phyloP scores from a whole-genome alignment of 64 coral and sea anemone genomes.

The Pocillopora verrucosa region DNA sequence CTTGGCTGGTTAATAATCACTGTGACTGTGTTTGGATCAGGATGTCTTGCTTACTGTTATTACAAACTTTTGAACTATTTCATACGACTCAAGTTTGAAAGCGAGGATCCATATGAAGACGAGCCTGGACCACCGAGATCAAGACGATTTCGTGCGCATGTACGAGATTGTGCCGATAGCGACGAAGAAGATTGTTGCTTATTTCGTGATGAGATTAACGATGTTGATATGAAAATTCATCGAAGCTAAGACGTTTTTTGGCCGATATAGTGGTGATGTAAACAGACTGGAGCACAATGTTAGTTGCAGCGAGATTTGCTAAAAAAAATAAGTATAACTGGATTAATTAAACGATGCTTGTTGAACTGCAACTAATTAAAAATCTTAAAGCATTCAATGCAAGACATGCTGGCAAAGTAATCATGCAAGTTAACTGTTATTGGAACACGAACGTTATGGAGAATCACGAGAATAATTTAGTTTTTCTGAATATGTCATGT shows the following conservation, averaged over 20 bases:
- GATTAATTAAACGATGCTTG: no score
- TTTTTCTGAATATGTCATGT: no score
- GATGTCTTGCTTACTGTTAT: conserved; percentile 9
- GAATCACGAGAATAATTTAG: no score
- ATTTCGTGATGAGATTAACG: conserved; percentile 7
- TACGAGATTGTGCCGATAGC: neutral
- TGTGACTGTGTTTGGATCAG: neutral
- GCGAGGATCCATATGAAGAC: neutral
- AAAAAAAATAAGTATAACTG: no score
- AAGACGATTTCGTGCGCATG: neutral
- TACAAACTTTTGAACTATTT: conserved; percentile 25
- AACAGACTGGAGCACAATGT: no score
- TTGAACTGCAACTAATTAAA: no score
- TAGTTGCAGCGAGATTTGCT: no score
- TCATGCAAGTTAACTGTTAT: no score
- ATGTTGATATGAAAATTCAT: conserved; percentile 24
- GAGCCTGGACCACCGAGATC: neutral
- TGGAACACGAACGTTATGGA: no score
- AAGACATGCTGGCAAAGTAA: no score
- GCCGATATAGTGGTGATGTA: no score
- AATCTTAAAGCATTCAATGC: no score
- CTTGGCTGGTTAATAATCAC: conserved; percentile 5
- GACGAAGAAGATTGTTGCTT: neutral
- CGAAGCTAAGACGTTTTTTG: neutral
- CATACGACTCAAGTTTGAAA: conserved; percentile 28